Evolutionary conservation across 2,797 vertebrate species (phyloP).

Genomic region (Lepilemur septentrionalis): DNA sequence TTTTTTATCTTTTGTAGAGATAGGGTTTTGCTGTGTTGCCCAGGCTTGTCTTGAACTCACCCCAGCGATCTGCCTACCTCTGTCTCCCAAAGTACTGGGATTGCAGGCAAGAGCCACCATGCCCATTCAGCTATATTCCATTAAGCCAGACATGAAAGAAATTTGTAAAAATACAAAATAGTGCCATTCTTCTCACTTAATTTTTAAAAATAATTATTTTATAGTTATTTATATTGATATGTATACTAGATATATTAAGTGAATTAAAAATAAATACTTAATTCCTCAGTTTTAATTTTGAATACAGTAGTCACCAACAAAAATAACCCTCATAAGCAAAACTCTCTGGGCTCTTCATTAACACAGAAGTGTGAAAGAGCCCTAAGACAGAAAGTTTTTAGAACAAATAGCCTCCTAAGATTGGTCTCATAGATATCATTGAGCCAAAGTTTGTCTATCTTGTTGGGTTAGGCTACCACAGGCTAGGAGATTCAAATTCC

Average conservation of each 20-base stretch:
- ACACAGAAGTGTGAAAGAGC: neutral
- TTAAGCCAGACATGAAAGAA: conserved; percentile 6
- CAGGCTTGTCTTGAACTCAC: neutral
- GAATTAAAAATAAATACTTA: conserved; percentile 10
- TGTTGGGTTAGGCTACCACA: neutral
- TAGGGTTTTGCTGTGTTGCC: neutral
- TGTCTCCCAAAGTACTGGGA: neutral
- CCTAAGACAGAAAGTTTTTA: neutral
- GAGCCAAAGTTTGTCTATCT: conserved; percentile 9
- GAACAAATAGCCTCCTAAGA: neutral
- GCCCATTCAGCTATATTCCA: neutral
- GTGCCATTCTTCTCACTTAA: neutral
- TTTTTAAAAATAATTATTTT: neutral
- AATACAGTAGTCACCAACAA: neutral
- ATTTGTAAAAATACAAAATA: neutral
- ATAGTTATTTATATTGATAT: neutral
- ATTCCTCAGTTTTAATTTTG: conserved; percentile 43
- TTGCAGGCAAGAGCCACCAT: neutral
- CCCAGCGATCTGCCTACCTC: neutral
- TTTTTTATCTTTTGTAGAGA: neutral
- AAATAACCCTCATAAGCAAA: neutral
- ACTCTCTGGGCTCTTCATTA: neutral
- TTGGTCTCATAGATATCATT: neutral
- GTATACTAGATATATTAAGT: neutral
- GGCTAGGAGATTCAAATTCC: conserved; percentile 42